Conservation (phyloP, 2,797 vertebrate genomes). For the Poecilia velifera region DNA sequence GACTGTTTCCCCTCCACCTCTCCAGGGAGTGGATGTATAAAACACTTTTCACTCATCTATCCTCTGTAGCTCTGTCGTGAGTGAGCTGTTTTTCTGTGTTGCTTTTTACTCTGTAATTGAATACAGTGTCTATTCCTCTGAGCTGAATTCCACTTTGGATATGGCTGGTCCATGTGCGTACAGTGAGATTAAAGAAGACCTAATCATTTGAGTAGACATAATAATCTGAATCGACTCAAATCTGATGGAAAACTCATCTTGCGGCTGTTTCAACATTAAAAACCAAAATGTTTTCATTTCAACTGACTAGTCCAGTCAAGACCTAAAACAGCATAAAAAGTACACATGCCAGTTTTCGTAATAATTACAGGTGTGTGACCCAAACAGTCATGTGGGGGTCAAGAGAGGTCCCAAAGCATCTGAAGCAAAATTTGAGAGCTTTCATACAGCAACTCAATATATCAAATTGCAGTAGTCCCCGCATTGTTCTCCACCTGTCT, state of each 20-base stretch:
- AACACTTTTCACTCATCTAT: background rate
- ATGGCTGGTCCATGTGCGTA: background rate
- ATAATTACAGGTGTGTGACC: background rate
- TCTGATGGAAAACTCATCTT: background rate
- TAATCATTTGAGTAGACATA: background rate
- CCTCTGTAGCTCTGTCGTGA: background rate
- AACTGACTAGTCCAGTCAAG: background rate
- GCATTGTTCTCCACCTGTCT: background rate
- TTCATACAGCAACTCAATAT: background rate
- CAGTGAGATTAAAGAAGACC: background rate
- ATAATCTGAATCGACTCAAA: background rate
- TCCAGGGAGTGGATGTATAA: slow-evolving; percentile 10
- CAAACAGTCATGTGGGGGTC: background rate
- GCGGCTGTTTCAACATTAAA: background rate
- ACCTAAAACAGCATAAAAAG: background rate
- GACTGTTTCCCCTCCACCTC: slow-evolving; percentile 25
- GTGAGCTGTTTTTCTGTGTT: slow-evolving; percentile 13
- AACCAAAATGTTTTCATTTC: background rate
- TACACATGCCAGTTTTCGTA: background rate
- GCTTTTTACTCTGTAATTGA: slow-evolving; percentile 17
- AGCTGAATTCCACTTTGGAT: background rate
- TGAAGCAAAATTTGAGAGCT: background rate
- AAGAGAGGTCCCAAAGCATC: background rate
- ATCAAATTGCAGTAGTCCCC: background rate
- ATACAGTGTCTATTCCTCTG: background rate